phyloP scores from a whole-genome alignment of 2,113 vertebrate species.

The Stictonetta naevosa region DNA sequence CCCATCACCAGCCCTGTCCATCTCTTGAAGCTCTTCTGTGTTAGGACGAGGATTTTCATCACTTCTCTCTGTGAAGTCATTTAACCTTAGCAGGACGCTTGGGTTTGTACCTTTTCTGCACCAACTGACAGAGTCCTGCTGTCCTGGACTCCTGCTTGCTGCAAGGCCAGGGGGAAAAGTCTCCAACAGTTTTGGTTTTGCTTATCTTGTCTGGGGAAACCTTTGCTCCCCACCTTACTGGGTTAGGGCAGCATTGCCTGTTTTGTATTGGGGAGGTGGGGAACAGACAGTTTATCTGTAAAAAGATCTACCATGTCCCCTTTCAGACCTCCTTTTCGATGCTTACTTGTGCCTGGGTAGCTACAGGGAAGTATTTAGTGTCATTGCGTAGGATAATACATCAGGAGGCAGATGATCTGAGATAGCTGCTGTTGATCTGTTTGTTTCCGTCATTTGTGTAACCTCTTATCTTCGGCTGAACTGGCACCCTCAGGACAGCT shows the following conservation, averaged over 20 bases:
- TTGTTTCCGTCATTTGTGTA: neutral
- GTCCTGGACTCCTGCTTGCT: neutral
- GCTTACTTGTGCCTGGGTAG: neutral
- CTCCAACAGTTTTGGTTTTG: neutral
- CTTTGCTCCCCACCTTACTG: neutral
- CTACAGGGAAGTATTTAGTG: neutral
- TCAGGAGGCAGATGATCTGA: neutral
- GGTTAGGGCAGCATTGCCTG: neutral
- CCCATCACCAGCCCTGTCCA: neutral
- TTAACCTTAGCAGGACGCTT: neutral
- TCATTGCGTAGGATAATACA: fast-evolving
- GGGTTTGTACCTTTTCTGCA: neutral
- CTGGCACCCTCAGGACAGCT: neutral
- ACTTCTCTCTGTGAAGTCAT: neutral
- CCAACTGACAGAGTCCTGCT: too few relatives aligned
- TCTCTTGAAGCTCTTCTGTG: neutral
- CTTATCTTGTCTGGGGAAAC: neutral
- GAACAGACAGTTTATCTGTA: neutral
- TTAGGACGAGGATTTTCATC: fast-evolving
- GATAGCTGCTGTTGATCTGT: neutral
- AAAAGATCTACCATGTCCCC: neutral
- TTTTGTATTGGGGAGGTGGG: neutral
- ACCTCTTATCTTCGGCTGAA: neutral
- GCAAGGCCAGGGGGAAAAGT: neutral
- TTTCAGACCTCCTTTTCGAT: neutral